phyloP scores from a whole-genome alignment of 2,797 vertebrate species.

The Odontamblyopus lacepedii region DNA sequence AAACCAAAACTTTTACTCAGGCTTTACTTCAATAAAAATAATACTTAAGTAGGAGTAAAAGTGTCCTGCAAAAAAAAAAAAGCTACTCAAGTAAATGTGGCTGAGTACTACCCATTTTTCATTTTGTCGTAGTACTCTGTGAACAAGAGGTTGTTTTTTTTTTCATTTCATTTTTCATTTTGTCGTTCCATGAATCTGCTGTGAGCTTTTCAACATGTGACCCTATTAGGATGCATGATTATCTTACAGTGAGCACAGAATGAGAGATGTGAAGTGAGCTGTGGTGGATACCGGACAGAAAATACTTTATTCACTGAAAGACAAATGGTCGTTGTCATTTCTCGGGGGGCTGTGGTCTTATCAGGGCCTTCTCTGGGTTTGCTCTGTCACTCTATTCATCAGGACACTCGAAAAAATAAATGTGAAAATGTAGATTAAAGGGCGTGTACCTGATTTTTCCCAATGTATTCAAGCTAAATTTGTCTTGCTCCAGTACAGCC shows the following conservation, averaged over 20 bases:
- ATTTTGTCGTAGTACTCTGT: too few relatives aligned
- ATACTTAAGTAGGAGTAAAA: too few relatives aligned
- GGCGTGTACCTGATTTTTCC: too few relatives aligned
- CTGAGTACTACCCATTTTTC: too few relatives aligned
- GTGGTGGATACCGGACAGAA: background rate
- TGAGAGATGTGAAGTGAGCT: constrained; percentile 1
- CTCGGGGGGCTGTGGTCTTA: constrained; percentile 14
- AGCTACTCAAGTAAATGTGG: too few relatives aligned
- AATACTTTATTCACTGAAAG: constrained; percentile 3
- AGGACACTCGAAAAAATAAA: background rate
- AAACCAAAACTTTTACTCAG: too few relatives aligned
- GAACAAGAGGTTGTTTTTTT: background rate
- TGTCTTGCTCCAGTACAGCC: too few relatives aligned
- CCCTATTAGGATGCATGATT: constrained; percentile 19
- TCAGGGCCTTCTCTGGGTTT: constrained; percentile 19
- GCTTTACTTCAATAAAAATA: too few relatives aligned
- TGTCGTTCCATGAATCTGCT: constrained; percentile 21
- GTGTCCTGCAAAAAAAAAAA: too few relatives aligned
- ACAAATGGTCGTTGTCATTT: constrained; percentile 12
- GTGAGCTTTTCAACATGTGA: constrained; percentile 19
- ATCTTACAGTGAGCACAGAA: constrained; percentile 1
- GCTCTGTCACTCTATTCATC: constrained; percentile 20
- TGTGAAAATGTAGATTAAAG: background rate
- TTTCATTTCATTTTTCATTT: constrained; percentile 1
- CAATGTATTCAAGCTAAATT: too few relatives aligned